A percentile compares a stretch with the other conserved stretches of the same genome.
Conservation (phyloP, 2,113 vertebrate species). For the Calidris pygmaea region DNA sequence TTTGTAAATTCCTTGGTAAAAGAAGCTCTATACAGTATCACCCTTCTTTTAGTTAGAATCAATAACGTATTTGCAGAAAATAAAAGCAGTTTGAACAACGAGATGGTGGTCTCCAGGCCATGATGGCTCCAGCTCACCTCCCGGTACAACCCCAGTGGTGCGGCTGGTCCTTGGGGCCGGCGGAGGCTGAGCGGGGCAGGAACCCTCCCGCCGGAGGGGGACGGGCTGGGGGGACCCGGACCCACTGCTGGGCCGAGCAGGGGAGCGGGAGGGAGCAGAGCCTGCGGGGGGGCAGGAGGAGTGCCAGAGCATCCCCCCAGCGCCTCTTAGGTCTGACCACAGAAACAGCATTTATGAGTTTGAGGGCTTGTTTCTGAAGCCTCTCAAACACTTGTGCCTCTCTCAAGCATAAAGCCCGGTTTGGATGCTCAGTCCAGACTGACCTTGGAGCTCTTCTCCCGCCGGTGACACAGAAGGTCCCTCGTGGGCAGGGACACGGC, state of each 20-base stretch:
- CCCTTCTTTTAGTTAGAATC: neutral
- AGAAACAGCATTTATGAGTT: neutral
- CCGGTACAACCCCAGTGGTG: neutral
- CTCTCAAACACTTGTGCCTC: neutral
- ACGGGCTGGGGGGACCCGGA: neutral
- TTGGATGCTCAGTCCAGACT: neutral
- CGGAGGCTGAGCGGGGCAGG: neutral
- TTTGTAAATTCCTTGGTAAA: neutral
- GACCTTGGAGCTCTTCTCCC: neutral
- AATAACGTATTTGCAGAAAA: neutral
- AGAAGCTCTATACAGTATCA: neutral
- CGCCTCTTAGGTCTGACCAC: neutral
- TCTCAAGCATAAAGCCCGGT: neutral
- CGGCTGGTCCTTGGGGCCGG: neutral
- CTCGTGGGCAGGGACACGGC: too few relatives aligned
- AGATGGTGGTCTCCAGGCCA: neutral
- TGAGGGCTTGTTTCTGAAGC: neutral
- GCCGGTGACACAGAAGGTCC: too few relatives aligned
- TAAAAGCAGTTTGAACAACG: neutral
- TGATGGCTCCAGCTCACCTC: neutral
- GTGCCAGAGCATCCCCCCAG: neutral
- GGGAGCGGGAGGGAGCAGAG: neutral
- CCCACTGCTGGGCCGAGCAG: neutral
- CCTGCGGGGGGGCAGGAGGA: too few relatives aligned
- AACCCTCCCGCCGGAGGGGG: neutral